These are phyloP conservation scores for Eubasilissa splendida DNA, from an alignment of 2,888 invertebrate genomes.

Conservation along the genomic window DNA sequence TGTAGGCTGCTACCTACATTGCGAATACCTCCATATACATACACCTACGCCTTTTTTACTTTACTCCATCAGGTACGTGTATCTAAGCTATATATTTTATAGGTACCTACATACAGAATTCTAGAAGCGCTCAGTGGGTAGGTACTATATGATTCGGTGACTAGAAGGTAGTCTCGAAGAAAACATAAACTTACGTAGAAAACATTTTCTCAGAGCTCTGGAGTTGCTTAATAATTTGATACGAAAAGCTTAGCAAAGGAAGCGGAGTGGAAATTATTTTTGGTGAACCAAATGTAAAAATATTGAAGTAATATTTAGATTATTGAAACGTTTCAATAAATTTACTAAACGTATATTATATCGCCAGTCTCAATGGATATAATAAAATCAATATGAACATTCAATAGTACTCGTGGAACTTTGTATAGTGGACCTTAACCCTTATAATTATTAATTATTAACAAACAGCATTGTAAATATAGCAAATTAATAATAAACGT, in stretches of 20 bases:
- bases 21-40: neutral
- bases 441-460: no score
- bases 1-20: slow-evolving; percentile 1
- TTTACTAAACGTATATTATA: no score
- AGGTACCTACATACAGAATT: slow-evolving; percentile 14
- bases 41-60: neutral
- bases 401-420: no score
- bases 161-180: slow-evolving; percentile 23
- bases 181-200: slow-evolving; percentile 31
- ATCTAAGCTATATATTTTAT: slow-evolving; percentile 13
- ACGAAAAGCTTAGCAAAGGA: slow-evolving; percentile 13
- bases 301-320: no score
- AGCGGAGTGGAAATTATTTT: neutral
- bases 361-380: no score
- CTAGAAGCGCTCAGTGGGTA: slow-evolving; percentile 1
- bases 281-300: no score
- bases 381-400: no score
- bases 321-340: no score
- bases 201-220: slow-evolving; percentile 4
- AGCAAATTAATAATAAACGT: no score
- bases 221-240: slow-evolving; percentile 32
- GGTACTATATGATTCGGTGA: slow-evolving; percentile 23
- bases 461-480: no score
- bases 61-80: neutral
- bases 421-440: no score